Evolutionary conservation across 2,113 vertebrate genomes (phyloP).

Genomic region (Zootoca vivipara): DNA sequence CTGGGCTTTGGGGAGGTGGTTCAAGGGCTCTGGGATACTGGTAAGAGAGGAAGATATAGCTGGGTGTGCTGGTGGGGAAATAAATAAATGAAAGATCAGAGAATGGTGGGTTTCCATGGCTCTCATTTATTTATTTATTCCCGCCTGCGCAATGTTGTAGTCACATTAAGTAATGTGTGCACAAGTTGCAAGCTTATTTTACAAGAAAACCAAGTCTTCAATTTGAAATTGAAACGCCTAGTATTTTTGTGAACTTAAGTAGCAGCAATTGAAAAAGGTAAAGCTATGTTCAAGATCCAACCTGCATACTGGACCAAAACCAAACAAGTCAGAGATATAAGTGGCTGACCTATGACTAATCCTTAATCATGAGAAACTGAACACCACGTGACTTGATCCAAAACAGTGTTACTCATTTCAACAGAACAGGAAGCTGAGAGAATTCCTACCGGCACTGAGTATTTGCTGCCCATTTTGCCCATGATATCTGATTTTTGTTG

Average conservation of each 20-base stretch:
- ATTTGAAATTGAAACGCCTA: not conserved
- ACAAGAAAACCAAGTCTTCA: not conserved
- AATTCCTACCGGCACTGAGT: constrained; percentile 88
- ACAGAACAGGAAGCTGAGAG: not conserved
- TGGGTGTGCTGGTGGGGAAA: too few species aligned
- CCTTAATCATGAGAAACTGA: not conserved
- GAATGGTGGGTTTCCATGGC: too few species aligned
- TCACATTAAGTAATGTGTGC: too few species aligned
- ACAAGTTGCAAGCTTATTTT: too few species aligned
- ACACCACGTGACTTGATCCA: not conserved
- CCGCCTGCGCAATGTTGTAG: too few species aligned
- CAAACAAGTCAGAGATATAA: not conserved
- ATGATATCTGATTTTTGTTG: constrained; percentile 88
- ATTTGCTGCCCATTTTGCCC: constrained; percentile 90
- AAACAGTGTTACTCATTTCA: not conserved
- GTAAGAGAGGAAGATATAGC: too few species aligned
- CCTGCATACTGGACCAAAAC: not conserved
- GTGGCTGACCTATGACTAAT: not conserved
- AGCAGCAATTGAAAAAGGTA: not conserved
- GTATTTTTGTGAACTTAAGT: not conserved
- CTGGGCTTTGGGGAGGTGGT: too few species aligned
- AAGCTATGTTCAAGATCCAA: not conserved
- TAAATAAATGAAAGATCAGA: too few species aligned
- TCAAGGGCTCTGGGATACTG: too few species aligned
- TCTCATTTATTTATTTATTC: too few species aligned